Base-by-base conservation (phyloP, 2,888 invertebrate species). In the Elysia crispata region DNA sequence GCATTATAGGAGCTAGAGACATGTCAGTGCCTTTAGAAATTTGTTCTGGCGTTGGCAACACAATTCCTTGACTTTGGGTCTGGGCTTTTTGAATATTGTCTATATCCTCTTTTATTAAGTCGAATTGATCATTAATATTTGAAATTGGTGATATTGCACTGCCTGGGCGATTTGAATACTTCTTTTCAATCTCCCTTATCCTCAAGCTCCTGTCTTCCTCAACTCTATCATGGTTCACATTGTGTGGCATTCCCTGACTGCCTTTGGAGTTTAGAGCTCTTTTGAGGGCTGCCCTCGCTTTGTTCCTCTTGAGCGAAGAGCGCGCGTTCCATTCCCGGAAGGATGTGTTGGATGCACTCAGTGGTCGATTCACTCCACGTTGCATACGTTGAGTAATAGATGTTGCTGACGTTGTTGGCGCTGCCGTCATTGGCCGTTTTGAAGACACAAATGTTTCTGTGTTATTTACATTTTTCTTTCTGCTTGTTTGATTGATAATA, bases 211-310 rank as follows among this genome's bases (percentile, higher is more conserved):
- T 77, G 62, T 13, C 54, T 57, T 78, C 79, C n/a, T 31, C 30
- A 57, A 25, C 23, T 57, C 28, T 77, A 33, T 73, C 74, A 30
- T 49, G 69, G 18, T 25, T 5, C 30, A 77, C 79, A 18, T 64
- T 0, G 11, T 31, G 18, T 23, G 30, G 20, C 18, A 41, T 25
- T 13, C 41, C 11, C 41, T 41, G 41, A 11, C 11, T 41, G 11
- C 25, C 50, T 31, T 79, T 74, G 25, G 73, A 83, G 67, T 81
- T 81, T 5, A 88, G 74, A 28, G 87, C 87, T 41, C 85, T 80
- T 76, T 84, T 85, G 15, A 88, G 79, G 30, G 86, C 86, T 33
- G 80, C 79, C 54, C 87, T 80, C 15, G 87, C 88, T 75, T 84
- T 86, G 74, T 83, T 85, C 77, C 86, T 82, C 80, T 85, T 87